Percentiles rank a stretch among this genome's conserved stretches.
Evolutionary conservation across 1,140 invertebrate genomes (phyloP).

Genomic region (Tetragnatha versicolor): DNA sequence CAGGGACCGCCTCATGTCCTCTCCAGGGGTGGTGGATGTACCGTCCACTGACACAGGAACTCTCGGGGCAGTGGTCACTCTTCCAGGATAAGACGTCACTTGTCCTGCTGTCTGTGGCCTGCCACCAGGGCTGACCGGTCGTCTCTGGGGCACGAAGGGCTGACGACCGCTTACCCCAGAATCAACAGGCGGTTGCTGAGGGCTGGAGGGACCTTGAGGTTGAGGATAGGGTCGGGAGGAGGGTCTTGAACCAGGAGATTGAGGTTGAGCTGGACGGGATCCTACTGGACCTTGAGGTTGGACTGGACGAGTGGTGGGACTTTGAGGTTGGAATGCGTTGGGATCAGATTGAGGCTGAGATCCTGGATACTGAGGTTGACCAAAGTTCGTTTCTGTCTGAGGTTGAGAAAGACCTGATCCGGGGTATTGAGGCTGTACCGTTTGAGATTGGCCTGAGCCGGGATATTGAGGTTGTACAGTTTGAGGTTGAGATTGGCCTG

Average conservation of each 20-base stretch:
- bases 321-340: not conserved
- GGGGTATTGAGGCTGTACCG: not conserved
- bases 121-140: not conserved
- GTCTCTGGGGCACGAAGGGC: not conserved
- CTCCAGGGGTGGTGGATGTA: conserved; percentile 27
- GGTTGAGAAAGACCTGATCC: not conserved
- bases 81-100: not conserved
- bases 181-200: not conserved
- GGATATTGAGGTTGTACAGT: not conserved
- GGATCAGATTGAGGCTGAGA: not conserved
- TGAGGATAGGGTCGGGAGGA: not conserved
- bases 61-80: conserved; percentile 6
- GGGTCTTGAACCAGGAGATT: not conserved
- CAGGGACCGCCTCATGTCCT: conserved; percentile 31
- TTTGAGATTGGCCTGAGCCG: not conserved
- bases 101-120: not conserved
- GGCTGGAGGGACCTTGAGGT: not conserved
- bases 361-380: not conserved
- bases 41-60: conserved; percentile 32
- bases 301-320: not conserved
- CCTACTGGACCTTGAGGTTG: not conserved
- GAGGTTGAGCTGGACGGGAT: not conserved
- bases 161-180: not conserved
- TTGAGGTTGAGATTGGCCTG: not conserved
- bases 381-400: conserved; percentile 5